Conservation (phyloP, 1,140 invertebrate species). For the Portunus trituberculatus region DNA sequence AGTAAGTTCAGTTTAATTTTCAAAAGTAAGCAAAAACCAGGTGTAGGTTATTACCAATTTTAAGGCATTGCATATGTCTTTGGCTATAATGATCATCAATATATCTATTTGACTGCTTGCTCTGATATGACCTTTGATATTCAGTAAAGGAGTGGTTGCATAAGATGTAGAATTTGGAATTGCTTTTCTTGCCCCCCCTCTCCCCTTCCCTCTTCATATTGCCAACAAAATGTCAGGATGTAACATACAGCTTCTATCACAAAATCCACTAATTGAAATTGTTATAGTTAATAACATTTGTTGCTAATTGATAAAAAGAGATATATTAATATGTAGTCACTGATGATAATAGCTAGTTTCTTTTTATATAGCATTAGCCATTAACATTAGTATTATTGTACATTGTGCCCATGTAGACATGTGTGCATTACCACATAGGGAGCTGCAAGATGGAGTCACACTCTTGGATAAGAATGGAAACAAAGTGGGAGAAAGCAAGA, state of each 20-base stretch:
- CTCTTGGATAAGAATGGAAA: slow-evolving; percentile 90
- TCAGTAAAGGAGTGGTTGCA: too few species aligned
- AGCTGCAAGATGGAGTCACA: slow-evolving; percentile 80
- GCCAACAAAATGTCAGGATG: too few species aligned
- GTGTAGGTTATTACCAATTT: too few species aligned
- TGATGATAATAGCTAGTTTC: not conserved
- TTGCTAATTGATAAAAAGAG: slow-evolving; percentile 23
- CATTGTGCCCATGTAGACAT: slow-evolving; percentile 1
- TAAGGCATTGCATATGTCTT: too few species aligned
- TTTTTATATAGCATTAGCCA: not conserved
- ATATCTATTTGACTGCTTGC: too few species aligned
- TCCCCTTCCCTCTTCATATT: too few species aligned
- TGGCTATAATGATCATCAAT: too few species aligned
- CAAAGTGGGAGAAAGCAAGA: slow-evolving; percentile 88
- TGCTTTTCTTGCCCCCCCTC: too few species aligned
- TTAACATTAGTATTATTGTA: not conserved
- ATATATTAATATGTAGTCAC: not conserved
- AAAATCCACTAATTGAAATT: not conserved
- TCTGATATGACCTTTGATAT: too few species aligned
- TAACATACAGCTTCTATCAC: not conserved
- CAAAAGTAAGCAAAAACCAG: too few species aligned
- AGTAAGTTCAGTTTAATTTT: too few species aligned
- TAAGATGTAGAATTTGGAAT: too few species aligned
- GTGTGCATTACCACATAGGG: slow-evolving; percentile 69
- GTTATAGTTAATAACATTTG: slow-evolving; percentile 59